A percentile compares a stretch with the other conserved stretches of the same genome.
Evolutionary conservation across 2,888 invertebrate genomes (phyloP).

Genomic region (Dicranocentrus wangi): DNA sequence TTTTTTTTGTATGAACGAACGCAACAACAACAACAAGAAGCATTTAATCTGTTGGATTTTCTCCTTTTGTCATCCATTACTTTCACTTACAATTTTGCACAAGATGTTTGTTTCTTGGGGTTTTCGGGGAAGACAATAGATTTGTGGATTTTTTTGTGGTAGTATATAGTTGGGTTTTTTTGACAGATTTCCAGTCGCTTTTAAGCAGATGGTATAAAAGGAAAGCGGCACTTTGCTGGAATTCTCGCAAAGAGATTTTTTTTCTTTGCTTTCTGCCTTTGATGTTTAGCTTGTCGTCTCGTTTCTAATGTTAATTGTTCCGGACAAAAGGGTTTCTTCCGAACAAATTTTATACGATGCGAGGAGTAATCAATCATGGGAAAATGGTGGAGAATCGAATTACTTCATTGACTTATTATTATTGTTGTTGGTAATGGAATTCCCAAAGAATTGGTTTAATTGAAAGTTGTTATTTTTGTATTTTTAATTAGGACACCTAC

Average conservation of each 20-base stretch:
- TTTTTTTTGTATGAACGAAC: conserved; percentile 16
- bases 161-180: conserved; percentile 8
- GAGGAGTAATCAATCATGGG: conserved; percentile 33
- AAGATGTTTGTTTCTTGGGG: conserved; percentile 30
- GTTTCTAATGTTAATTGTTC: too few relatives aligned
- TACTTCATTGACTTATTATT: too few relatives aligned
- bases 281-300: too few relatives aligned
- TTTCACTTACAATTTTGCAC: conserved; percentile 54
- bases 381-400: not conserved
- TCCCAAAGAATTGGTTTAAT: too few relatives aligned
- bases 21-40: conserved; percentile 32
- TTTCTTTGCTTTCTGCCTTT: conserved; percentile 1
- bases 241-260: not conserved
- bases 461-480: too few relatives aligned
- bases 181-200: conserved; percentile 29
- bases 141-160: not conserved
- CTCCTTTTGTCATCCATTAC: conserved; percentile 57
- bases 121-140: not conserved
- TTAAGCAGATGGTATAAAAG: conserved; percentile 29
- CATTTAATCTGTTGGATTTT: conserved; percentile 55
- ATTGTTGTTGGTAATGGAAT: too few relatives aligned
- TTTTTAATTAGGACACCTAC: too few relatives aligned
- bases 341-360: not conserved
- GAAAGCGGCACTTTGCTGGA: conserved; percentile 20
- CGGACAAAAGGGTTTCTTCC: too few relatives aligned